Base-by-base conservation (phyloP, 2,888 invertebrate species). In the Petrophora chlorosata region DNA sequence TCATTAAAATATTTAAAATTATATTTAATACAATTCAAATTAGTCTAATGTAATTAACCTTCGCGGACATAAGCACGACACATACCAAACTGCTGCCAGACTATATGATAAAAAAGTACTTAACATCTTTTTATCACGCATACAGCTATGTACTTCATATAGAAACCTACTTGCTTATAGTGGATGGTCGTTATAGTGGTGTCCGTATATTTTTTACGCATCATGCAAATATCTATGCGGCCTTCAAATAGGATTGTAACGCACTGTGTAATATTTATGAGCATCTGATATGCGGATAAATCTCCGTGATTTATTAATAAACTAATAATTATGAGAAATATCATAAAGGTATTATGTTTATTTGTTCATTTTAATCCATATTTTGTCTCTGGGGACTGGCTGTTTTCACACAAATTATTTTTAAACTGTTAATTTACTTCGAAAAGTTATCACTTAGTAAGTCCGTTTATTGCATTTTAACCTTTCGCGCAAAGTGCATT, bases 271-370 rank as follows among this genome's bases (percentile, higher is more conserved):
- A 13, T 34, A 22, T 34, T 17, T 32, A 45, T 40, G 36, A 32
- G 14, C 29, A 15, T 51, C 34, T 36, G 35, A 51, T 35, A 26
- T 16, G 28, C 45, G 36, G 16, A 32, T 4, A 17, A 33, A 41
- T 38, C 13, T 40, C 40, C 44, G 34, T 40, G 29, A 39, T 45
- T 25, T 23, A 47, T 41, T 32, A 32, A 2, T 12, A 16, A 28
- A 3, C 28, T 13, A 28, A 13, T 28, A 13, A 8, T 13, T 5
- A 28, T 28, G 12, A 13, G 3, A 7, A 13, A 5, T 13, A 7
- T 13, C 7, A 5, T 28, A 12, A 5, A 7, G 7, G 12, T 34
- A 2, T 34, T 3, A 13, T 28, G 4, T 22, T 12, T 28, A 30
- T 16, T 43, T n/a, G n/a, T n/a, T n/a, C n/a, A n/a, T n/a, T n/a